Evolutionary conservation across 2,797 vertebrate genomes (phyloP).

Genomic region (Gastrophryne carolinensis): DNA sequence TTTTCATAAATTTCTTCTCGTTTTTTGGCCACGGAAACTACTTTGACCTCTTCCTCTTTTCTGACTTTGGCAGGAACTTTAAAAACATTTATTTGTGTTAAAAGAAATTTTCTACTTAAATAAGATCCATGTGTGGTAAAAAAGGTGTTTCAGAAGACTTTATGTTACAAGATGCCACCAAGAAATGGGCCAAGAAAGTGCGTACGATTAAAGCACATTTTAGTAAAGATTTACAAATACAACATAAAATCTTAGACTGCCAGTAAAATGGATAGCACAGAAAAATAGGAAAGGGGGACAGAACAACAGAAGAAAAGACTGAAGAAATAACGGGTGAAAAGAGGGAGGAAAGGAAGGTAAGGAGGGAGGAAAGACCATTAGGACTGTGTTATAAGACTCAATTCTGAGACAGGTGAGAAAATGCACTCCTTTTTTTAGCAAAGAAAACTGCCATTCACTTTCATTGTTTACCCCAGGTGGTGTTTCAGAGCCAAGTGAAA

Average conservation of each 20-base stretch:
- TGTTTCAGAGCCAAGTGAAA: too few relatives aligned
- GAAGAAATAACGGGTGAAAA: too few relatives aligned
- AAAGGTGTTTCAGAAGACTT: background rate
- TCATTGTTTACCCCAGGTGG: too few relatives aligned
- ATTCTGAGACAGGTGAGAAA: too few relatives aligned
- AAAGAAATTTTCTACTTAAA: slow-evolving; percentile 1
- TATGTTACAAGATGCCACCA: background rate
- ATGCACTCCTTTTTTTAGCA: too few relatives aligned
- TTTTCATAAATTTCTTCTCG: slow-evolving; percentile 61
- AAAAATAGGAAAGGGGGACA: background rate
- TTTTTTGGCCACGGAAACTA: slow-evolving; percentile 66
- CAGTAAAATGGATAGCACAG: background rate
- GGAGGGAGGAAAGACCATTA: background rate
- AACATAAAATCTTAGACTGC: background rate
- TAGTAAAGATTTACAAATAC: background rate
- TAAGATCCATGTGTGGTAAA: slow-evolving; percentile 7
- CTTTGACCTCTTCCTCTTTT: slow-evolving; percentile 71
- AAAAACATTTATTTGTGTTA: slow-evolving; percentile 63
- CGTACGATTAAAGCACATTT: background rate
- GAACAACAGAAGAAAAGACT: too few relatives aligned
- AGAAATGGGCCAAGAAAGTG: background rate
- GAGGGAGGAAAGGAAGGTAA: background rate
- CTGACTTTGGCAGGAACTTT: slow-evolving; percentile 78
- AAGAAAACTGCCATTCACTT: too few relatives aligned
- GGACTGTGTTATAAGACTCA: too few relatives aligned